Percentiles rank a stretch among this genome's conserved stretches.
Conservation (phyloP, 2,888 invertebrate species). For the Euplexia lucipara region DNA sequence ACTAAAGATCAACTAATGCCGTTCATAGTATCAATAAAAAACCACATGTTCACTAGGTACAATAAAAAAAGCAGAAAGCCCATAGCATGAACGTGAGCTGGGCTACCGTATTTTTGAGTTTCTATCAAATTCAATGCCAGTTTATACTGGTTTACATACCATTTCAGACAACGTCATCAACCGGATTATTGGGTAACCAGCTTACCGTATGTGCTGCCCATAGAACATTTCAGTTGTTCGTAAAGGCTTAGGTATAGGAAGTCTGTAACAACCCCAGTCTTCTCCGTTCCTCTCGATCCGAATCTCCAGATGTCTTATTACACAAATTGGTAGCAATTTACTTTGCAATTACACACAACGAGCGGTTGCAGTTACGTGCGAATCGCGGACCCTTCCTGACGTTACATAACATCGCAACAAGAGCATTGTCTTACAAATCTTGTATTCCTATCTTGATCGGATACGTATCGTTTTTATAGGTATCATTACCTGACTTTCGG, state of each 20-base stretch:
- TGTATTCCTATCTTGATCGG: conserved; percentile 31
- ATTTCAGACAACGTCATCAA: too few relatives aligned
- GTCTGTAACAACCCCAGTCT: background rate
- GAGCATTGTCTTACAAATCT: conserved; percentile 52
- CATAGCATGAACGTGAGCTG: too few relatives aligned
- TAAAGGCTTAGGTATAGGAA: conserved; percentile 11
- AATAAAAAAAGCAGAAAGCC: too few relatives aligned
- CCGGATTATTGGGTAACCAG: too few relatives aligned
- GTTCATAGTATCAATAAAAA: too few relatives aligned
- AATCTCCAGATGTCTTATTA: conserved; percentile 47
- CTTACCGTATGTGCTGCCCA: too few relatives aligned
- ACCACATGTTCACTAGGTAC: too few relatives aligned
- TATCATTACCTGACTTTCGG: conserved; percentile 12
- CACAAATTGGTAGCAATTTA: conserved; percentile 57
- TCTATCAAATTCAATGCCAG: too few relatives aligned
- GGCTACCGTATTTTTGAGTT: too few relatives aligned
- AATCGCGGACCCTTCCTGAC: conserved; percentile 53
- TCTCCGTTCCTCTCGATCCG: conserved; percentile 37
- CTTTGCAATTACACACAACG: conserved; percentile 53
- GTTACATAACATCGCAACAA: conserved; percentile 28
- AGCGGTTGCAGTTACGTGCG: conserved; percentile 55
- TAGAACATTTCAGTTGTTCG: too few relatives aligned
- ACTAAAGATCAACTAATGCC: too few relatives aligned
- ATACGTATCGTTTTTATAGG: conserved; percentile 27
- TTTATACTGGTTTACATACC: too few relatives aligned